Evolutionary conservation across 2,113 vertebrate genomes (phyloP).

Genomic region (Sturnira hondurensis): DNA sequence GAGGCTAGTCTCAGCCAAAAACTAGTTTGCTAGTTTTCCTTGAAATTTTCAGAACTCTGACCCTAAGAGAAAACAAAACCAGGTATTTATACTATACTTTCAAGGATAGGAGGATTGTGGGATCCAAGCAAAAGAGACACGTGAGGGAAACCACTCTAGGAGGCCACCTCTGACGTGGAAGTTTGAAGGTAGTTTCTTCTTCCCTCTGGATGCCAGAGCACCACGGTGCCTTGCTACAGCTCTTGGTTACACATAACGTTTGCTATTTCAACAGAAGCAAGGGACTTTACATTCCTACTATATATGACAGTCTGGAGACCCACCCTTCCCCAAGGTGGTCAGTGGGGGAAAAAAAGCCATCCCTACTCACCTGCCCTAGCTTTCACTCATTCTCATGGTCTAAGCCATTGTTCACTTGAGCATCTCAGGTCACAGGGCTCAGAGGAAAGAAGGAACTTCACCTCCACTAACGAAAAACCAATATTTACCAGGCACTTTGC

Average conservation of each 20-base stretch:
- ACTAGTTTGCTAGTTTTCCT: constrained; percentile 1
- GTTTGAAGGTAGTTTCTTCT: background rate
- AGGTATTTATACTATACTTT: background rate
- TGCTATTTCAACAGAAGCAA: background rate
- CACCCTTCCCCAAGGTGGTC: background rate
- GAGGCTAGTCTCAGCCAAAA: background rate
- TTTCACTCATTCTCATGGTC: background rate
- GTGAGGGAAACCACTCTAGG: background rate
- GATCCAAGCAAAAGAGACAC: background rate
- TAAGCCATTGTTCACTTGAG: background rate
- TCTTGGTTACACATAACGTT: background rate
- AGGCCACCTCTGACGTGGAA: background rate
- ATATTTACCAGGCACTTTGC: background rate
- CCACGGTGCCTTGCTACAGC: background rate
- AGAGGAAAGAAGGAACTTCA: background rate
- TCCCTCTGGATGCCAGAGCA: background rate
- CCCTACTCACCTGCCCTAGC: background rate
- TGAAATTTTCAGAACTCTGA: background rate
- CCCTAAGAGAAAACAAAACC: background rate
- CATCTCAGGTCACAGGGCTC: background rate
- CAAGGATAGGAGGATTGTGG: background rate
- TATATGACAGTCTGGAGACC: background rate
- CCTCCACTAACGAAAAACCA: background rate
- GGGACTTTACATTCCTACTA: background rate
- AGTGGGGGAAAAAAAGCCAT: background rate